These are phyloP conservation scores for rat (Rattus norvegicus) DNA, from an alignment of 2,113 vertebrate species.

Conservation along the genomic window GRCr8 NC_086021.1:162182501-162183000, in stretches of 20 bases:
- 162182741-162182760: background rate
- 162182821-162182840: background rate
- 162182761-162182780: background rate
- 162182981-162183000: background rate
- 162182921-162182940: background rate
- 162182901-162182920: background rate
- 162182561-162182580: background rate
- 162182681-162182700: background rate
- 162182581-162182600: background rate
- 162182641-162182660: background rate
- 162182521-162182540: background rate
- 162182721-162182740: background rate
- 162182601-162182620: background rate
- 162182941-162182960: background rate
- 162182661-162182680: background rate
- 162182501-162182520: background rate
- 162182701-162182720: background rate
- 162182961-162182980: background rate
- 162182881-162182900: background rate
- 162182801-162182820: background rate
- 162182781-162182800: background rate
- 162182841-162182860: background rate
- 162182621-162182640: background rate
- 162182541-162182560: background rate
- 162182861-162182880: background rate